Evolutionary conservation across 2,797 vertebrate species (phyloP).

Genomic region (Crenuchus spilurus): DNA sequence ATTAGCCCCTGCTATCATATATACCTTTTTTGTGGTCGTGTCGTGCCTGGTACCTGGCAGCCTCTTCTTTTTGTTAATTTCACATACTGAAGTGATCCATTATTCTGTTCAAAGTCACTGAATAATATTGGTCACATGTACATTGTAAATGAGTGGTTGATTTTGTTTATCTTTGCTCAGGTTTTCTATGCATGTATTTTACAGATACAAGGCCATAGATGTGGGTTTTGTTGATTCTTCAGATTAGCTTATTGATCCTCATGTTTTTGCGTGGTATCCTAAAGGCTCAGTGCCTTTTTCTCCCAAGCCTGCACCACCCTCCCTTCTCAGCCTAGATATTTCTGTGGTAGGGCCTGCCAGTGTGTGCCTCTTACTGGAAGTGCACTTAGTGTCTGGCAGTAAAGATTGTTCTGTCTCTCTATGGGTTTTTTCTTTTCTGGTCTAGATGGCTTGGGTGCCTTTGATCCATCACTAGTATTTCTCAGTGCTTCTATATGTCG

Average conservation of each 20-base stretch:
- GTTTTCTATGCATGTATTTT: neutral
- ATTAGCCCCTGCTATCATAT: neutral
- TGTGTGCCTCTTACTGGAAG: constrained; percentile 60
- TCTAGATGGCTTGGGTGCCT: constrained; percentile 1
- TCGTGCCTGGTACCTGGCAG: neutral
- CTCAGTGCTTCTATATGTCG: constrained; percentile 13
- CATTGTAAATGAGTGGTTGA: neutral
- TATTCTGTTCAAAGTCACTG: neutral
- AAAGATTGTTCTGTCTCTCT: constrained; percentile 12
- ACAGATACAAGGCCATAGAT: neutral
- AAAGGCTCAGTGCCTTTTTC: constrained; percentile 36
- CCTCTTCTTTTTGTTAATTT: neutral
- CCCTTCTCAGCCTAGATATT: constrained; percentile 46
- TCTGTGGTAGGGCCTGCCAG: constrained; percentile 57
- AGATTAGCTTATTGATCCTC: constrained; percentile 42
- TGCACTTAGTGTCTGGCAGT: constrained; percentile 60
- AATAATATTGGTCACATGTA: neutral
- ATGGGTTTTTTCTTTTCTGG: neutral
- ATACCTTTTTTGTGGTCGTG: neutral
- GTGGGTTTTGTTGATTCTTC: constrained; percentile 46
- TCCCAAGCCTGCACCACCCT: constrained; percentile 13
- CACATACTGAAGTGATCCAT: neutral
- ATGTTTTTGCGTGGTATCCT: constrained; percentile 37
- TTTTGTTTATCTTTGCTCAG: no score
- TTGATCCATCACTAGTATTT: constrained; percentile 19